phyloP scores from a whole-genome alignment of 2,797 vertebrate species.

The Acomys russatus region DNA sequence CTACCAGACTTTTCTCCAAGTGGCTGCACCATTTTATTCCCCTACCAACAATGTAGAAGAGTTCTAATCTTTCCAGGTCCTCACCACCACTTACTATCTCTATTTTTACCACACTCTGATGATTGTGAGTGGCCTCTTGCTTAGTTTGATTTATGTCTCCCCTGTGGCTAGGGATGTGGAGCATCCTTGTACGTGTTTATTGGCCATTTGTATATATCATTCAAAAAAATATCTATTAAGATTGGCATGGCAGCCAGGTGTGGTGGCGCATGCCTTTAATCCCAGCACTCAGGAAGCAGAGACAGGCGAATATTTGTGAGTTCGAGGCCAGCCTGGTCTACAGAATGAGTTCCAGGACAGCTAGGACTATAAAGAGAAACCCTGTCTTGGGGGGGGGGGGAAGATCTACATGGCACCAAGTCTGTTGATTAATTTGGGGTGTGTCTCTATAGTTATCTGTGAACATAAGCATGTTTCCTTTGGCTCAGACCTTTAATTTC shows the following conservation, averaged over 20 bases:
- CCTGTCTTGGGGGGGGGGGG: background rate
- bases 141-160: background rate
- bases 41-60: background rate
- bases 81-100: background rate
- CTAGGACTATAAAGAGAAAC: background rate
- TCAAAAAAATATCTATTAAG: background rate
- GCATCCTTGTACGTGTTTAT: conserved; percentile 9
- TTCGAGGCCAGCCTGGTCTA: no score
- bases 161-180: background rate
- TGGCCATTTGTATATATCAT: background rate
- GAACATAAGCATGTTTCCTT: background rate
- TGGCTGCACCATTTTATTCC: background rate
- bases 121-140: background rate
- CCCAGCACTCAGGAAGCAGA: background rate
- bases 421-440: background rate
- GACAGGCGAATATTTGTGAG: background rate
- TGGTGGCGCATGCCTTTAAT: background rate
- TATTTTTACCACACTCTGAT: background rate
- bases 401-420: background rate
- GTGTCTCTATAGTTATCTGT: background rate
- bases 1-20: background rate
- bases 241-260: background rate
- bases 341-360: background rate
- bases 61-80: background rate
- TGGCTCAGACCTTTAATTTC: background rate